A percentile compares a stretch with the other conserved stretches of the same genome.
These are phyloP conservation scores for Halictus quadricinctus DNA, from an alignment of 2,888 invertebrate genomes.

Conservation along the genomic window DNA sequence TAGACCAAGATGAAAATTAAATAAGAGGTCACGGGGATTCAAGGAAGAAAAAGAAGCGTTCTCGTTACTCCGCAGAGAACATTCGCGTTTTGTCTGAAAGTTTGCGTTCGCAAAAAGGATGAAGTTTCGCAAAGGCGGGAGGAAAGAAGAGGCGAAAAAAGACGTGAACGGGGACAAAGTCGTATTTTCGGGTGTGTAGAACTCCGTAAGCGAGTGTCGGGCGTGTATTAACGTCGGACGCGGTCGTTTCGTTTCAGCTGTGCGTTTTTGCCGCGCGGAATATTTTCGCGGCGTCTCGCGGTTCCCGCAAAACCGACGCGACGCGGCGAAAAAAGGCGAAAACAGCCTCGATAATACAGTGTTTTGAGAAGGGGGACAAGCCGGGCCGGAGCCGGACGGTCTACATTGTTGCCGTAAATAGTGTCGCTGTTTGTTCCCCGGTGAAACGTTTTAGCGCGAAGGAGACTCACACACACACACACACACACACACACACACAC, in stretches of 20 bases:
- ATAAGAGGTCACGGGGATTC: not conserved
- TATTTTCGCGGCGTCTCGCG: constrained; percentile 22
- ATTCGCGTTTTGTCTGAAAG: not conserved
- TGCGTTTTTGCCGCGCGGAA: constrained; percentile 5
- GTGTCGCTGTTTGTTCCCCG: constrained; percentile 10
- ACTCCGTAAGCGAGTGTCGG: constrained; percentile 3
- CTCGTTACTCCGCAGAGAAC: not conserved
- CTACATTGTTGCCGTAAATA: constrained; percentile 32
- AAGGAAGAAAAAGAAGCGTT: not conserved
- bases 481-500: not conserved
- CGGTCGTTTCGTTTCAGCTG: constrained; percentile 5
- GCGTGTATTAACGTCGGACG: not conserved
- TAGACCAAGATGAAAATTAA: not conserved
- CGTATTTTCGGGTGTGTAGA: constrained; percentile 1
- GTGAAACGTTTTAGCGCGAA: constrained; percentile 25
- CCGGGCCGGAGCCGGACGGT: constrained; percentile 11
- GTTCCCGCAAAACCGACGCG: not conserved
- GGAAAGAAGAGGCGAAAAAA: not conserved
- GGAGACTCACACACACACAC: not conserved
- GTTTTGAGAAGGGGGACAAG: constrained; percentile 32
- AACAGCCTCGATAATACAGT: constrained; percentile 24
- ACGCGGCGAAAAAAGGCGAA: constrained; percentile 5
- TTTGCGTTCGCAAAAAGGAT: not conserved
- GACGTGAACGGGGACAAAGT: not conserved
- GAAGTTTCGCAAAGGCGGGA: not conserved